Conservation (phyloP, 2,797 vertebrate species). For the Fundulus diaphanus region DNA sequence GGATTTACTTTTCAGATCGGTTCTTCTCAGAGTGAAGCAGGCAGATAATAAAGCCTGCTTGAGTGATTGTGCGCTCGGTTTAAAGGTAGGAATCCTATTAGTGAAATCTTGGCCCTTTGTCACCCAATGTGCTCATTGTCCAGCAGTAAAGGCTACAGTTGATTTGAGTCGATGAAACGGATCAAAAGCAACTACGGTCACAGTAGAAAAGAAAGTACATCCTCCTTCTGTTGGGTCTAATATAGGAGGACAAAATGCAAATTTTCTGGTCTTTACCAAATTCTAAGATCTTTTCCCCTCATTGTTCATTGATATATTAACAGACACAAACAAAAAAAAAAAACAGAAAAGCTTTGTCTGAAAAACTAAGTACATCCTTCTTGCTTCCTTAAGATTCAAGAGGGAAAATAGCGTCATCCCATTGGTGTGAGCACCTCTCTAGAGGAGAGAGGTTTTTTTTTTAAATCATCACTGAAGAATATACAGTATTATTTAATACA, state of each 20-base stretch:
- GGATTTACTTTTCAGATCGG: conserved; percentile 64
- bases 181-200: background rate
- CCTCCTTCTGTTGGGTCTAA: background rate
- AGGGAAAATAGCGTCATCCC: no score
- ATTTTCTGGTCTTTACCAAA: no score
- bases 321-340: no score
- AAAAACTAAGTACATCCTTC: no score
- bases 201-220: background rate
- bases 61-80: conserved; percentile 16
- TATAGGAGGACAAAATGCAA: background rate
- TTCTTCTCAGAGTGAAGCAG: conserved; percentile 47
- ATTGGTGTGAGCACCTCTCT: no score
- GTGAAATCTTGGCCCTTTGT: conserved; percentile 32
- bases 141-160: background rate
- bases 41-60: conserved; percentile 20
- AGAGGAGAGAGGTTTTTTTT: no score
- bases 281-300: no score
- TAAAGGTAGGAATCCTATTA: conserved; percentile 67
- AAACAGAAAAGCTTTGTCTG: no score
- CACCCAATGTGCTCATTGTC: conserved; percentile 19
- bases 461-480: no score
- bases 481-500: no score
- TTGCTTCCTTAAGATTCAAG: no score
- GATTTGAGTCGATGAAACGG: background rate
- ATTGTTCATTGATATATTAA: no score